A percentile compares a stretch with the other conserved stretches of the same genome.
Conservation (phyloP, 1,140 invertebrate genomes). For the Rhopalosiphum padi region DNA sequence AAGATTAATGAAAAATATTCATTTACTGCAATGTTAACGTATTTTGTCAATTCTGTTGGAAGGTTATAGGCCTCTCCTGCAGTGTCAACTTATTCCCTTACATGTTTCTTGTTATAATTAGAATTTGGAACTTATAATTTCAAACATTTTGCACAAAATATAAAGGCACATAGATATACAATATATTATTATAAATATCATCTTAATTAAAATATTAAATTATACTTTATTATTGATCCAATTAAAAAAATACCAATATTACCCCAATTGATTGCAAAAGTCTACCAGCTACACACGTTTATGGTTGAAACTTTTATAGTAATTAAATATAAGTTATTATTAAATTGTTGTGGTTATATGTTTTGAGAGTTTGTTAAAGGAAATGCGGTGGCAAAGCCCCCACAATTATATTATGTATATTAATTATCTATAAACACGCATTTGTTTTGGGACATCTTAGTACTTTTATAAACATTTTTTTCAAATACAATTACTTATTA, state of each 20-base stretch:
- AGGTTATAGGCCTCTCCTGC: neutral
- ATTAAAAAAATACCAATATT: neutral
- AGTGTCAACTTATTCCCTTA: neutral
- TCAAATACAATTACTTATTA: neutral
- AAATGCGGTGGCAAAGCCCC: neutral
- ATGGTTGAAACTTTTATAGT: neutral
- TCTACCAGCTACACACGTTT: neutral
- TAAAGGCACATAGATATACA: neutral
- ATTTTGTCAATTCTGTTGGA: neutral
- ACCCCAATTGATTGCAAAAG: neutral
- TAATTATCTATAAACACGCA: neutral
- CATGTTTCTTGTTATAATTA: neutral
- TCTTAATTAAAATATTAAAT: neutral
- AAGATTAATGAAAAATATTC: neutral
- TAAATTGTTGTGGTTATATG: neutral
- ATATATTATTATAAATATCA: neutral
- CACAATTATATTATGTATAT: neutral
- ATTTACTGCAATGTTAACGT: neutral
- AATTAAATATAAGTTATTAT: neutral
- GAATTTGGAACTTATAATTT: neutral
- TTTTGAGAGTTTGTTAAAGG: neutral
- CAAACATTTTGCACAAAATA: neutral
- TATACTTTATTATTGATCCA: neutral
- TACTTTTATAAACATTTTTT: neutral
- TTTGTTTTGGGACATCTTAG: neutral